These are phyloP conservation scores for Pterocles orientalis DNA, from an alignment of 2,113 vertebrate genomes.

Conservation along the genomic window DNA sequence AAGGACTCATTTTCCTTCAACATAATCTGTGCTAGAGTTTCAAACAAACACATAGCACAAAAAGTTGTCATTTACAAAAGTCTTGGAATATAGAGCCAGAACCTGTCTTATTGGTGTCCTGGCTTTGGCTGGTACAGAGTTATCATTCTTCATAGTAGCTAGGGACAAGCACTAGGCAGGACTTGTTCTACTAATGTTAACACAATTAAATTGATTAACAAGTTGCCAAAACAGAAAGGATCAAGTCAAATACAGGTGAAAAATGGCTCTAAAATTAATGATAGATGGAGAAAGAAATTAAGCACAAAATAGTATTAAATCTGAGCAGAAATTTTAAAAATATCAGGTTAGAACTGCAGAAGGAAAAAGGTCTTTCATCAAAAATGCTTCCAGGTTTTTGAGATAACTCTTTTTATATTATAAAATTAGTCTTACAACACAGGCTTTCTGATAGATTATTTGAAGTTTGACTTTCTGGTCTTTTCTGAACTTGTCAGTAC, in stretches of 20 bases:
- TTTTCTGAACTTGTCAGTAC: slow-evolving; percentile 4
- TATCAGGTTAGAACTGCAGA: too few species aligned
- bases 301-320: not conserved
- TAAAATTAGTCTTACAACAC: not conserved
- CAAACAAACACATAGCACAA: not conserved
- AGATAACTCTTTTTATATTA: slow-evolving; percentile 19
- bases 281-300: not conserved
- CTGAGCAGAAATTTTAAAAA: not conserved
- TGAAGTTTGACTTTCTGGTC: not conserved
- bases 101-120: not conserved
- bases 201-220: not conserved
- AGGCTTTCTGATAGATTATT: not conserved
- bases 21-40: not conserved
- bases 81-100: not conserved
- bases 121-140: too few species aligned
- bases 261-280: not conserved
- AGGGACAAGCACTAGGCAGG: not conserved
- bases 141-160: too few species aligned
- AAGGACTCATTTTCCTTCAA: not conserved
- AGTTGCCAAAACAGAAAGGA: not conserved
- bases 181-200: not conserved
- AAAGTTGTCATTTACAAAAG: not conserved
- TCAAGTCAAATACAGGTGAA: not conserved
- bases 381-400: not conserved
- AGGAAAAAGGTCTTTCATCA: not conserved